Evolutionary conservation across 2,797 vertebrate genomes (phyloP), one percentile per base, ranked within the genome.

Genomic region (Aulostomus chinensis): DNA sequence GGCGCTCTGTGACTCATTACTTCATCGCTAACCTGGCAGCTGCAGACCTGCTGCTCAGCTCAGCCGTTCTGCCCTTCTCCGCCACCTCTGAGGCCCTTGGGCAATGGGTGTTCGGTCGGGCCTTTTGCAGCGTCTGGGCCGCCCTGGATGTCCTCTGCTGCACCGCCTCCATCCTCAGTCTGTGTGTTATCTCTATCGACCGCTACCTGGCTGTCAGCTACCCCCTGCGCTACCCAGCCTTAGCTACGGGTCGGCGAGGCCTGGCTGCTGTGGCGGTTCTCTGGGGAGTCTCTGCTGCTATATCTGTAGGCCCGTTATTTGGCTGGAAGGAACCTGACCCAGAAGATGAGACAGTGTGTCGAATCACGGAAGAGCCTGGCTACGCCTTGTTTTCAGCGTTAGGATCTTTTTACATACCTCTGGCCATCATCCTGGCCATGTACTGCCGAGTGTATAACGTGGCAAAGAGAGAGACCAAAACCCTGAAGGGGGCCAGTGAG

Each of bases 121-220:
- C 70, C 9, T 85, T 92, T 52, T 93, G 92, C 75, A 79, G 48
- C 1, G 86, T 83, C 11, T 93, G 92, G 92, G 87, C 90, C 0
- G 90, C 89, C 0, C 76, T 92, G 54, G 92, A 93, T 1, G 91
- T 93, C 9, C 87, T 93, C 15, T 92, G 91, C 69, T 92, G 91
- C 87, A 92, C 92, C 0, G 91, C 91, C 18, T 93, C 92, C 41
- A 92, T 93, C 72, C 89, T 93, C 36, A 92, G 88, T 57, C 78
- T 92, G 41, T 91, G 90, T 0, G 86, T 90, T 39, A 93, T 93
- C 77, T 92, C 91, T 0, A 80, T 93, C 4, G 92, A 93, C 74
- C 89, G 92, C 32, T 92, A 78, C 51, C 67, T 92, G 38, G 89
- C 89, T 0, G 88, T 92, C 28, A 92, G 87, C 78, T 90, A 89